Conservation (phyloP, 2,888 invertebrate species). For the Lasioglossum calceatum region DNA sequence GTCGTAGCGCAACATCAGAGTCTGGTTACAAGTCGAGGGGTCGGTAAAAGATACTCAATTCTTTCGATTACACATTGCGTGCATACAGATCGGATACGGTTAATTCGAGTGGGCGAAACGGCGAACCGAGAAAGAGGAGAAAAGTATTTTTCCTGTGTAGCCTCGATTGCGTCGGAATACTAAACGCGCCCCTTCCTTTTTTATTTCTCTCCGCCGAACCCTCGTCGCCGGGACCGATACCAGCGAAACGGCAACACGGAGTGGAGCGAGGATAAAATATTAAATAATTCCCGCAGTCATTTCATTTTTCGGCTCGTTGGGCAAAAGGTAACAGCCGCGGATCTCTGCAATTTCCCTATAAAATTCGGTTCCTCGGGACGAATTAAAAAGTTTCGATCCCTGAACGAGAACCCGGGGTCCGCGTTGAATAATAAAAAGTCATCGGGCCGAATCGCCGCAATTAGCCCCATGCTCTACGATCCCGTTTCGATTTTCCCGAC, state of each 20-base stretch:
- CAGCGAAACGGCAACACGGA: neutral
- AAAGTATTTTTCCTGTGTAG: constrained; percentile 16
- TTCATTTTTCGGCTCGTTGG: constrained; percentile 18
- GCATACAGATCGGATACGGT: constrained; percentile 53
- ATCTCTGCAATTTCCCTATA: neutral
- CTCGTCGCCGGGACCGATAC: constrained; percentile 23
- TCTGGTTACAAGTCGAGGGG: constrained; percentile 56
- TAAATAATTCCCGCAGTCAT: constrained; percentile 47
- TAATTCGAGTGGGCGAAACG: constrained; percentile 53
- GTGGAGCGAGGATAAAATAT: constrained; percentile 21
- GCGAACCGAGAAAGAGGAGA: constrained; percentile 12
- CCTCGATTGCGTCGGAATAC: constrained; percentile 13
- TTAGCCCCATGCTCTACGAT: constrained; percentile 9
- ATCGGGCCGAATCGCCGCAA: constrained; percentile 6
- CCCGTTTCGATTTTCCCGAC: neutral
- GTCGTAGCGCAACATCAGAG: constrained; percentile 50
- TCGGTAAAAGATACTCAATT: constrained; percentile 61
- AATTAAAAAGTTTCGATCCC: constrained; percentile 40
- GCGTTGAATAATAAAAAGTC: constrained; percentile 18
- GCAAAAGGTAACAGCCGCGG: constrained; percentile 6
- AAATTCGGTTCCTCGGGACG: constrained; percentile 14
- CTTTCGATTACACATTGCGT: constrained; percentile 60
- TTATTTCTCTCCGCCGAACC: neutral
- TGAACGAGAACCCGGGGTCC: neutral
- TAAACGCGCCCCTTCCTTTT: constrained; percentile 20